Base-by-base conservation (phyloP, 2,113 vertebrate genomes). In the Serilophus lunatus region DNA sequence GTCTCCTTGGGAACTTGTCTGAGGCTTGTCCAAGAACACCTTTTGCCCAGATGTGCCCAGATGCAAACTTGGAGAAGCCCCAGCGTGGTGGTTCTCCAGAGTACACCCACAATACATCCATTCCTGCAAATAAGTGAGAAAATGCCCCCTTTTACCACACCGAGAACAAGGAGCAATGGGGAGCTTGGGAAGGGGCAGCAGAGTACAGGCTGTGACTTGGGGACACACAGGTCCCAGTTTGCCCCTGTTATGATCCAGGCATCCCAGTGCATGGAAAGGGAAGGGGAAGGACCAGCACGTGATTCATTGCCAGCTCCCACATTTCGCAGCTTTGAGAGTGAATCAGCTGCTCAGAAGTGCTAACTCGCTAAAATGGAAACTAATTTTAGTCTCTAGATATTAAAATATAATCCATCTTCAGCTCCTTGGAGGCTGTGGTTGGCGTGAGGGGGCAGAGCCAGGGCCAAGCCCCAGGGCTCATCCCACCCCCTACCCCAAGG, bases 321-420 rank as follows among this genome's bases (percentile, higher is more conserved):
- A 97, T 98, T 98, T 98, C 98, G 98, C 98, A 98, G 98, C 98
- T 98, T 97, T 85, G 96, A 97, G 98, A 98, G 98, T 98, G 98
- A 98, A 98, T 98, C 98, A 96, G 97, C 98, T 97, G 98, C 98
- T 98, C 82, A 97, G 98, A 98, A 98, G 97, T 97, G 98, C 98
- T 98, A 98, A 98, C 98, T 98, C 98, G 98, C 98, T 98, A 97
- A 98, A 99, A 99, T 96, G 98, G 90, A 98, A 99, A 98, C 99
- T 98, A 98, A 98, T 98, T 99, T 98, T 98, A 98, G 98, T 98
- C 98, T 97, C 97, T 95, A 98, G 98, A 98, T 98, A 98, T 97
- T 98, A 99, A 99, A 99, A 99, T 98, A 99, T 98, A 98, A 99
- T 98, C 97, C 98, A 98, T 98, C 98, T 99, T 98, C 98, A 97